A percentile compares a stretch with the other conserved stretches of the same genome.
Conservation (phyloP, 1,140 invertebrate genomes). For the Pseudomyrmex gracilis region DNA sequence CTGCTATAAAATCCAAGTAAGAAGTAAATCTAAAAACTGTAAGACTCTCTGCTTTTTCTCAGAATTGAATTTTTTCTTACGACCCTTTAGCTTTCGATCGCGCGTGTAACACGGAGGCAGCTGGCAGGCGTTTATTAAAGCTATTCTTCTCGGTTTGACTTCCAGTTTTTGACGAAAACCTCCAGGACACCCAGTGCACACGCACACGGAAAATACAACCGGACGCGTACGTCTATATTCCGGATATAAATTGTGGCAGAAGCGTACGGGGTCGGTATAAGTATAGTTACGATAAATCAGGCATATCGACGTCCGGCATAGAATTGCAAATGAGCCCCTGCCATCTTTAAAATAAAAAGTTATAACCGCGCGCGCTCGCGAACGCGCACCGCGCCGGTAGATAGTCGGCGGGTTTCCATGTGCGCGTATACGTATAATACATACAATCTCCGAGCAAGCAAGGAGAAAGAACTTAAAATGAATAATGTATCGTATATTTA, state of each 20-base stretch:
- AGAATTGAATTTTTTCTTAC: too few relatives aligned
- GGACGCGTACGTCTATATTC: constrained; percentile 61
- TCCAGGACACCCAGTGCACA: constrained; percentile 44
- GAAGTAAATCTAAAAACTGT: too few relatives aligned
- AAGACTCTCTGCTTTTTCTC: too few relatives aligned
- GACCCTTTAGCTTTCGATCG: too few relatives aligned
- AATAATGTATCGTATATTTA: constrained; percentile 87
- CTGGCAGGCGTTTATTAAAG: too few relatives aligned
- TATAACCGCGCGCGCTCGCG: constrained; percentile 74
- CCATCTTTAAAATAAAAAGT: constrained; percentile 85
- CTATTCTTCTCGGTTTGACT: not conserved
- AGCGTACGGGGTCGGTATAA: constrained; percentile 76
- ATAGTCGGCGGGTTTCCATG: constrained; percentile 48
- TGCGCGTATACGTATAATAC: constrained; percentile 72
- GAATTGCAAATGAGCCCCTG: constrained; percentile 85
- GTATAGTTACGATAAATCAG: constrained; percentile 85
- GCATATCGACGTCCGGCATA: constrained; percentile 84
- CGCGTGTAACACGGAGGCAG: too few relatives aligned
- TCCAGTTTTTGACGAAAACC: not conserved
- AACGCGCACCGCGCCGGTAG: constrained; percentile 37
- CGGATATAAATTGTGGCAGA: constrained; percentile 78
- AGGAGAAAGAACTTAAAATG: constrained; percentile 85
- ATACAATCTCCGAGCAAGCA: constrained; percentile 80
- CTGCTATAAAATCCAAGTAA: too few relatives aligned
- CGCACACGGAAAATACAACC: constrained; percentile 31